Percentiles rank a stretch among this genome's conserved stretches.
These are phyloP conservation scores for Smithornis capensis DNA, from an alignment of 2,113 vertebrate species.

Conservation along the genomic window DNA sequence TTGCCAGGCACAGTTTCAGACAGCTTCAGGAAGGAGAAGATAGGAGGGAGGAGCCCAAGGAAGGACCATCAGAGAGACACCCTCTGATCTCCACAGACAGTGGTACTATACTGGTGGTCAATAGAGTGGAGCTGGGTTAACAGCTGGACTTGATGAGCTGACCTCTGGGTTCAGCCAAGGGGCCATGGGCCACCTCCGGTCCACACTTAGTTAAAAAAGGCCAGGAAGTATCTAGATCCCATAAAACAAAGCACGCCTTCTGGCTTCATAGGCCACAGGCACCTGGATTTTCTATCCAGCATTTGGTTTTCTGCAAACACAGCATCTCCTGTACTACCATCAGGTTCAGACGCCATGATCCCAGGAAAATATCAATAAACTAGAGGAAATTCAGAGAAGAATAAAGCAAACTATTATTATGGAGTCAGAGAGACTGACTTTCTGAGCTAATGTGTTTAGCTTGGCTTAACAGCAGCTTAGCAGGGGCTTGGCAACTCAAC, in stretches of 20 bases:
- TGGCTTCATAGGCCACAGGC: not conserved
- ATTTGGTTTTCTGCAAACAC: not conserved
- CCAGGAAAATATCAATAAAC: not conserved
- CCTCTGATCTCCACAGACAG: not conserved
- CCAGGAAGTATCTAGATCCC: not conserved
- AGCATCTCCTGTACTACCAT: not conserved
- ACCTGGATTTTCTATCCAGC: not conserved
- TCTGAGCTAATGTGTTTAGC: constrained; percentile 64
- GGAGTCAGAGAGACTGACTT: constrained; percentile 25
- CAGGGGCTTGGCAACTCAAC: constrained; percentile 29
- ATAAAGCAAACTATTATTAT: constrained; percentile 39
- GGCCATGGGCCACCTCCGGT: not conserved
- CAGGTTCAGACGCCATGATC: not conserved
- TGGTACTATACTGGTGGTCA: not conserved
- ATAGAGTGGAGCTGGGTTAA: not conserved
- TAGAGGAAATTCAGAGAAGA: constrained; percentile 13
- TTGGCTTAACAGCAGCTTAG: constrained; percentile 33
- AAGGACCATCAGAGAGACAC: not conserved
- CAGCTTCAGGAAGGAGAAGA: not conserved
- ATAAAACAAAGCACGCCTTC: not conserved
- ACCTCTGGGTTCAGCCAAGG: not conserved
- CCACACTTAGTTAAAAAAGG: not conserved
- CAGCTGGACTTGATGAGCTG: not conserved
- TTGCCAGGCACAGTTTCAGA: not conserved
- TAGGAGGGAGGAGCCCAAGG: not conserved